A percentile compares a stretch with the other conserved stretches of the same genome.
phyloP scores from a whole-genome alignment of 2,888 invertebrate genomes.

The Halocaridina rubra region DNA sequence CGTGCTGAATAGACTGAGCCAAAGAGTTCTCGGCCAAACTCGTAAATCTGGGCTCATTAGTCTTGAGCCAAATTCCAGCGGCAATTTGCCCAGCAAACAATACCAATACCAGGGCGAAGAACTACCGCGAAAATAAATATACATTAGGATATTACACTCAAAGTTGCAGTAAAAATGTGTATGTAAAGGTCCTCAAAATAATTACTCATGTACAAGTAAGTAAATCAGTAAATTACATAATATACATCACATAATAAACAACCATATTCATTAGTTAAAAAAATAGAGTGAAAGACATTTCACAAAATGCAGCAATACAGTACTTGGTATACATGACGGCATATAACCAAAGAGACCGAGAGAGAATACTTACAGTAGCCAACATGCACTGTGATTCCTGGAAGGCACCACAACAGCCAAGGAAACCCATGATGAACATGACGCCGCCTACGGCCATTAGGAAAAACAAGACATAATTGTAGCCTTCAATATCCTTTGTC shows the following conservation, averaged over 20 bases:
- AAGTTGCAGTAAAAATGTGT: too few relatives aligned
- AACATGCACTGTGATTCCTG: slow-evolving; percentile 83
- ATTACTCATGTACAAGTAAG: too few relatives aligned
- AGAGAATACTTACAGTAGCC: slow-evolving; percentile 76
- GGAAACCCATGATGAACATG: slow-evolving; percentile 69
- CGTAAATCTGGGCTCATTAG: slow-evolving; percentile 77
- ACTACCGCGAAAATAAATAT: slow-evolving; percentile 24
- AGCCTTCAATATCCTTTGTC: slow-evolving; percentile 54
- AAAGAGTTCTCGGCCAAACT: slow-evolving; percentile 76
- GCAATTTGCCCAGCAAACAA: slow-evolving; percentile 74
- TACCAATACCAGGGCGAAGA: slow-evolving; percentile 61
- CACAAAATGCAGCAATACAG: too few relatives aligned
- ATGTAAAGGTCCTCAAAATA: too few relatives aligned
- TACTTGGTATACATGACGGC: too few relatives aligned
- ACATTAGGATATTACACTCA: too few relatives aligned
- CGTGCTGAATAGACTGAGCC: slow-evolving; percentile 75
- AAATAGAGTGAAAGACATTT: too few relatives aligned
- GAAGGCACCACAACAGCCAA: slow-evolving; percentile 86
- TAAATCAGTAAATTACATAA: too few relatives aligned
- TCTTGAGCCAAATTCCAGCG: slow-evolving; percentile 81
- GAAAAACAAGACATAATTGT: slow-evolving; percentile 60
- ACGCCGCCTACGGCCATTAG: slow-evolving; percentile 60
- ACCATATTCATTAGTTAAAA: too few relatives aligned
- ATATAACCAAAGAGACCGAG: too few relatives aligned
- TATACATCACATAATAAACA: too few relatives aligned